Base-by-base conservation (phyloP, 2,888 invertebrate species). In the Deladenus siricidicola region DNA sequence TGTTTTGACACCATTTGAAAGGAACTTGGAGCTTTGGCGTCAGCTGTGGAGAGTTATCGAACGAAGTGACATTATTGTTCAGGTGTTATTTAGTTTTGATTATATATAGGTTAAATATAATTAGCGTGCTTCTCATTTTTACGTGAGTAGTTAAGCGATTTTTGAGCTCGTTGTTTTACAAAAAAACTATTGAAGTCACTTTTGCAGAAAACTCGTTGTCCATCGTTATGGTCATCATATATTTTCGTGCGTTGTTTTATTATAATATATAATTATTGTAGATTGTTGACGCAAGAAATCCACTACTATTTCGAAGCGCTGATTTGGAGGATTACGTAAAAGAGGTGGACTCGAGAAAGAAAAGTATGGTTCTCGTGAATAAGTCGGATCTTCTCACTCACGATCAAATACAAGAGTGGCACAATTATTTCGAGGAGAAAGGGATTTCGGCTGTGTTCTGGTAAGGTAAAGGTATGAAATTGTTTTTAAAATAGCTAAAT, bases 11-110 rank as follows among this genome's bases (percentile, higher is more conserved):
- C 98, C 98, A 0, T 98, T 91, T 81, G 98, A 99, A 78, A 88
- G 90, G 76, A 99, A 98, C 81, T 80, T 96, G 23, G 93, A 98
- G 79, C 89, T 98, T 73, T 98, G 98, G 98, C 85, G 93, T 51
- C 98, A 99, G 80, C 80, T 99, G 34, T 99, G 98, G 98, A 85
- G 96, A 71, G 96, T 98, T 0, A 85, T 98, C n/a, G 98, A 99
- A 80, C 86, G 89, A 71, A 85, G 84, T 78, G 81, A 80, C 52
- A 56, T 79, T 29, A 61, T 79, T 26, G 78, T 80, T 0, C 78
- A 74, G 69, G 72, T n/a, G n/a, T n/a, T 42, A 42, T 42, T 42
- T 42, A 42, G 42, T 42, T 42, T 42, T 42, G 42, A n/a, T n/a
- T n/a, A n/a, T n/a, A n/a, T n/a, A n/a, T n/a, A n/a, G n/a, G n/a